Conservation (phyloP, 2,113 vertebrate species). For the Litocranius walleri region DNA sequence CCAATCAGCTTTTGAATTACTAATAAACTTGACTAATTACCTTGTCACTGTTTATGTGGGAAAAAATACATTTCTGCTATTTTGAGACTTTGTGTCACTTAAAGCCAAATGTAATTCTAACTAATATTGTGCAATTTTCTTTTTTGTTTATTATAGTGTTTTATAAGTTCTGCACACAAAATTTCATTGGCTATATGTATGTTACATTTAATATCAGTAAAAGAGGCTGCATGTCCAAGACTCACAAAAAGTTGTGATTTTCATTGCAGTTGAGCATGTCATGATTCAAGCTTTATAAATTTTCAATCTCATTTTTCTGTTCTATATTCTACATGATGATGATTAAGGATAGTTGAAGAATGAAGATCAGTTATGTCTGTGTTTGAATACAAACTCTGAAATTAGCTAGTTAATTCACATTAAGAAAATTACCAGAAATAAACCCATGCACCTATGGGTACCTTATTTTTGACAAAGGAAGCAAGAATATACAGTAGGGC, state of each 20-base stretch:
- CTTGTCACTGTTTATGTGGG: not conserved
- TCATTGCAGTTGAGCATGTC: not conserved
- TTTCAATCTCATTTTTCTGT: not conserved
- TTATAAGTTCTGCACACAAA: not conserved
- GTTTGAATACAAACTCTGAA: not conserved
- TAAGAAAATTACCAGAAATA: not conserved
- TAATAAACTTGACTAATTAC: not conserved
- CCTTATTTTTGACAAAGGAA: not conserved
- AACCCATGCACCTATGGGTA: not conserved
- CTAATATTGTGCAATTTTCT: not conserved
- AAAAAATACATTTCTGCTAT: not conserved
- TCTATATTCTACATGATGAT: not conserved
- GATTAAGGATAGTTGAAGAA: not conserved
- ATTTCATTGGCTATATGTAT: not conserved
- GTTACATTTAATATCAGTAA: not conserved
- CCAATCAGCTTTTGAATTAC: not conserved
- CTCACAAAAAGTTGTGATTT: not conserved
- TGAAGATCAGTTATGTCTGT: not conserved
- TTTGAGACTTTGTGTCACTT: not conserved
- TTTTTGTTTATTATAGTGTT: not conserved
- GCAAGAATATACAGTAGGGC: not conserved
- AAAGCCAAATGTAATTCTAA: not conserved
- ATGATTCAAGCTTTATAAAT: not conserved
- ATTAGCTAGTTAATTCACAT: not conserved
- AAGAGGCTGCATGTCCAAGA: not conserved